These are phyloP conservation scores for Xenentodon cancila DNA, from an alignment of 2,797 vertebrate species.

Conservation along the genomic window DNA sequence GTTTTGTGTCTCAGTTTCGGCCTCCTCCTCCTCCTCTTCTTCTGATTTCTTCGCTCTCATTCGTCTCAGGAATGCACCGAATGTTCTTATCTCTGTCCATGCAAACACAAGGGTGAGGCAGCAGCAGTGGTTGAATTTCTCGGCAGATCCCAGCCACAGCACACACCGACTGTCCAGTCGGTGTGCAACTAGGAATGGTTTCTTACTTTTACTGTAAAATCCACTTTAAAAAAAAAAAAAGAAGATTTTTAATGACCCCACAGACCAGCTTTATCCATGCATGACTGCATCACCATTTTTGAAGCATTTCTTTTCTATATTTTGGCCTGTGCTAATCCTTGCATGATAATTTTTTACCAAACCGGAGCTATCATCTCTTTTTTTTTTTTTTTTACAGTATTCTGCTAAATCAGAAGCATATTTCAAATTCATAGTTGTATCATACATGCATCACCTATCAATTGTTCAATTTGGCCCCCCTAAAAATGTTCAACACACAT, in stretches of 20 bases:
- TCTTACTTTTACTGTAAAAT: conserved; percentile 19
- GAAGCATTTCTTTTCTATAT: too few relatives aligned
- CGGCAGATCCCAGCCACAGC: conserved; percentile 49
- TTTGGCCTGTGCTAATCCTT: too few relatives aligned
- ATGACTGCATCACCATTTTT: neutral
- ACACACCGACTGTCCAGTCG: conserved; percentile 48
- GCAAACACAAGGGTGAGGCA: conserved; percentile 68
- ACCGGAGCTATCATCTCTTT: too few relatives aligned
- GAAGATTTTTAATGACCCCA: neutral
- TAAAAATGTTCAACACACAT: conserved; percentile 12
- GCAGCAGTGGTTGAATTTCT: conserved; percentile 72
- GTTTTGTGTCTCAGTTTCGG: conserved; percentile 34
- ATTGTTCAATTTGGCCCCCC: neutral
- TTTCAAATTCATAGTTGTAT: neutral
- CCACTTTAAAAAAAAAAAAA: too few relatives aligned
- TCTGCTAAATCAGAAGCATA: too few relatives aligned
- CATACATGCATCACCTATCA: conserved; percentile 1
- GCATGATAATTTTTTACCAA: too few relatives aligned
- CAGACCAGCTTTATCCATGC: neutral
- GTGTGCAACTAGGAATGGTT: conserved; percentile 22
- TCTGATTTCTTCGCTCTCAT: conserved; percentile 14
- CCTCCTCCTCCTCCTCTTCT: neutral
- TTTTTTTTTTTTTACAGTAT: too few relatives aligned
- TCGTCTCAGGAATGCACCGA: conserved; percentile 73
- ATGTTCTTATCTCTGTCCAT: conserved; percentile 76